Conservation (phyloP, 2,113 vertebrate species). For the Nothoprocta perdicaria region DNA sequence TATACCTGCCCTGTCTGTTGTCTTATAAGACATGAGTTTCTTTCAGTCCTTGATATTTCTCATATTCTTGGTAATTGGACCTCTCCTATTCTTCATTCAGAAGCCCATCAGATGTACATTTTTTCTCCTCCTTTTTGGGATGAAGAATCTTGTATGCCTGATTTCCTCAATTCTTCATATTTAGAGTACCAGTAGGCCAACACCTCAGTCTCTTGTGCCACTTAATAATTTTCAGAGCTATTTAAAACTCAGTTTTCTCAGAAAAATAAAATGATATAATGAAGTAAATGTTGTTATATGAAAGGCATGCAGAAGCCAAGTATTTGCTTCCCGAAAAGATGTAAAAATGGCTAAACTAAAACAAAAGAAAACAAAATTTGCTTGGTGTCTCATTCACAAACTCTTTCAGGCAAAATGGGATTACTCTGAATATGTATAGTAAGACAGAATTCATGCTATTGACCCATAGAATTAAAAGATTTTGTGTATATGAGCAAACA, state of each 20-base stretch:
- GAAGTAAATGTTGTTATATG: not conserved
- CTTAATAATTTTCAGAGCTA: not conserved
- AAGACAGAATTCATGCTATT: not conserved
- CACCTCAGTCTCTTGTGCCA: not conserved
- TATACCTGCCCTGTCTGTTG: not conserved
- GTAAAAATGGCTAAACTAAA: not conserved
- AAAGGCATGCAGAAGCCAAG: not conserved
- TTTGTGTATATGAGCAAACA: not conserved
- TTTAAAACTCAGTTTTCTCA: not conserved
- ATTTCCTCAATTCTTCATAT: not conserved
- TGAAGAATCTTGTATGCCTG: not conserved
- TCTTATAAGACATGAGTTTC: not conserved
- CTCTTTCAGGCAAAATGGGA: not conserved
- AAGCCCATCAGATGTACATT: not conserved
- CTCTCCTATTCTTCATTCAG: not conserved
- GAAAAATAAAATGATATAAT: not conserved
- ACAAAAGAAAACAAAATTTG: not conserved
- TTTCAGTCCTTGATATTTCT: not conserved
- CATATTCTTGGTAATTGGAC: not conserved
- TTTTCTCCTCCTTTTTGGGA: not conserved
- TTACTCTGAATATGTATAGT: not conserved
- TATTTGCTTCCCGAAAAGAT: not conserved
- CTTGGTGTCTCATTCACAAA: not conserved
- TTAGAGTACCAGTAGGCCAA: fast-evolving
- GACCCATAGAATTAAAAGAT: not conserved